phyloP scores from a whole-genome alignment of 1,140 invertebrate genomes.

The Cardiocondyla obscurior region DNA sequence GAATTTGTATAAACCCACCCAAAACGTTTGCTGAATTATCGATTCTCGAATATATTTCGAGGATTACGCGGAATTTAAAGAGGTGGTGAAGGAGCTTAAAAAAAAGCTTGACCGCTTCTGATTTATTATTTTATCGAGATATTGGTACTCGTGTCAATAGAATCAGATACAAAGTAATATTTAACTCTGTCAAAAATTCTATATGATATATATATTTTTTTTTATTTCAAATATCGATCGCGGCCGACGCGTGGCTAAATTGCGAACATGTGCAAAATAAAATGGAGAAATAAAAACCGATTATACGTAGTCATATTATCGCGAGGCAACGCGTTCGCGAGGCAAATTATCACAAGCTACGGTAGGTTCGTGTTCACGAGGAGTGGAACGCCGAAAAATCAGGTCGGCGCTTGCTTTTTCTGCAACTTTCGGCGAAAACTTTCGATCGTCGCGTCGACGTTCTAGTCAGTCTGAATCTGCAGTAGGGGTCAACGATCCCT shows the following conservation, averaged over 20 bases:
- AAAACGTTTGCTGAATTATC: neutral
- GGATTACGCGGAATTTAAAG: too few species aligned
- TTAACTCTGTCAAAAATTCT: neutral
- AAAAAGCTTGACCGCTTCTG: neutral
- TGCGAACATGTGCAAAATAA: neutral
- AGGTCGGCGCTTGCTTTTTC: slow-evolving; percentile 53
- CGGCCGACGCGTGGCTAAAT: neutral
- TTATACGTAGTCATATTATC: too few species aligned
- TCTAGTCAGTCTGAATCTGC: slow-evolving; percentile 56
- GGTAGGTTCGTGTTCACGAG: neutral
- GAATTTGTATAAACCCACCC: neutral
- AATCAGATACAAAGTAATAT: neutral
- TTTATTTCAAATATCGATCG: neutral
- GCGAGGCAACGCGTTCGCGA: too few species aligned
- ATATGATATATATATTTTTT: neutral
- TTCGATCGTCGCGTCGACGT: slow-evolving; percentile 43
- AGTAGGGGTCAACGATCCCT: slow-evolving; percentile 66
- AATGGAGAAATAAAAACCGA: neutral
- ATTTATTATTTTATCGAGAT: neutral
- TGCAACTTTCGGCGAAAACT: slow-evolving; percentile 59
- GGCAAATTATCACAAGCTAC: neutral
- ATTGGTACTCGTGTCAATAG: neutral
- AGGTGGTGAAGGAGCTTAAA: neutral
- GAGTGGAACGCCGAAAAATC: slow-evolving; percentile 28
- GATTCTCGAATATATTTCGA: too few species aligned